Evolutionary conservation across 2,888 invertebrate species (phyloP).

Genomic region (Dichetophora obliterata): DNA sequence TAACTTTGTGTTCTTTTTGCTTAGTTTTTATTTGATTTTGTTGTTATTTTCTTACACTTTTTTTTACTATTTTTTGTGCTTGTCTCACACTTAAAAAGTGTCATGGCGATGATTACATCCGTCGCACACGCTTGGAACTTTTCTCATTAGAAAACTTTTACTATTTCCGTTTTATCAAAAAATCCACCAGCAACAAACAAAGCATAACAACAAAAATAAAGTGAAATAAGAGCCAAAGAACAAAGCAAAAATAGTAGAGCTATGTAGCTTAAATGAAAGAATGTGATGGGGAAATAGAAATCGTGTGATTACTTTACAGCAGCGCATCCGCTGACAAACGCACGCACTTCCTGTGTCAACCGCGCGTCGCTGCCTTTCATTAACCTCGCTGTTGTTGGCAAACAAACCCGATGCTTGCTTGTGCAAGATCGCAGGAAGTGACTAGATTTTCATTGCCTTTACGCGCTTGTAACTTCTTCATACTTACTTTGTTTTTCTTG

Average conservation of each 20-base stretch:
- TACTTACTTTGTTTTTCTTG: neutral
- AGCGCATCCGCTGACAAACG: neutral
- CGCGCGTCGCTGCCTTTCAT: no score
- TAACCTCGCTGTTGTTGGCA: no score
- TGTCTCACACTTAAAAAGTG: conserved; percentile 42
- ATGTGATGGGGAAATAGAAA: neutral
- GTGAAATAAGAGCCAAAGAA: neutral
- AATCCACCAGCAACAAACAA: conserved; percentile 15
- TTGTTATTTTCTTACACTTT: neutral
- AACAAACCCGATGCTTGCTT: no score
- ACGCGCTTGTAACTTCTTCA: neutral
- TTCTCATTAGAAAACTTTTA: conserved; percentile 55
- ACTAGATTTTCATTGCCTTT: neutral
- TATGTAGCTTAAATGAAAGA: neutral
- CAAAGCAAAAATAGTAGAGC: neutral
- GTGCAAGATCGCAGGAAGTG: neutral
- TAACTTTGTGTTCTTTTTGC: neutral
- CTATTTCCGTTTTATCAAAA: conserved; percentile 45
- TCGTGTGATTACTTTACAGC: conserved; percentile 4
- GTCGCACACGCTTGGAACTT: conserved; percentile 51
- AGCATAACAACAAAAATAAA: neutral
- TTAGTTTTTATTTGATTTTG: neutral
- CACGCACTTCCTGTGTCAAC: conserved; percentile 4
- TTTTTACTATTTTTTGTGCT: neutral
- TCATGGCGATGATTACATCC: conserved; percentile 52